Percentiles rank a stretch among this genome's conserved stretches.
Conservation (phyloP, 2,113 vertebrate genomes). For the Nematolebias whitei region DNA sequence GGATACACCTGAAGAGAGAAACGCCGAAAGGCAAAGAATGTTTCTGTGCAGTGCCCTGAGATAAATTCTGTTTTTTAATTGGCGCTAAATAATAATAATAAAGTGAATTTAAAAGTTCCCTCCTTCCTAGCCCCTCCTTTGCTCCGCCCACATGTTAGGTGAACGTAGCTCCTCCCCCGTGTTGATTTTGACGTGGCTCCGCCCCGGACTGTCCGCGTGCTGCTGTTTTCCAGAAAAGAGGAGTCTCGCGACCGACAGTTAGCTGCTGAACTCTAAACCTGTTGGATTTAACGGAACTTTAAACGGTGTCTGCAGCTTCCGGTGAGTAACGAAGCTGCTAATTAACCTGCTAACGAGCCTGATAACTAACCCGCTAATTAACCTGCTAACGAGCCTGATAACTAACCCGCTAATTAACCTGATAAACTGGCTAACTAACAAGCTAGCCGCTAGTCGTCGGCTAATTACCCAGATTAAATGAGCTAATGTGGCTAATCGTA, state of each 20-base stretch:
- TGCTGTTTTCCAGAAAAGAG: neutral
- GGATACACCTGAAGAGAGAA: too few species aligned
- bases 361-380: neutral
- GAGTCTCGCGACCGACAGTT: slow-evolving; percentile 6
- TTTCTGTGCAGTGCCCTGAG: too few species aligned
- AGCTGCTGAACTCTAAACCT: neutral
- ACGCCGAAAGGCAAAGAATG: too few species aligned
- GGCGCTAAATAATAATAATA: too few species aligned
- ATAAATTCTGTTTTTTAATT: too few species aligned
- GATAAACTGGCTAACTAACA: neutral
- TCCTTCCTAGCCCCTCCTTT: neutral
- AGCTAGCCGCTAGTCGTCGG: neutral
- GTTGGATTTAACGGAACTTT: neutral
- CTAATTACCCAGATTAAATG: neutral
- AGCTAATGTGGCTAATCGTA: neutral
- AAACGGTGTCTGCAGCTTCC: neutral
- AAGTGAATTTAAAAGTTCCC: too few species aligned
- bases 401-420: neutral
- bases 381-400: neutral
- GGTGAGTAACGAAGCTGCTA: slow-evolving; percentile 17
- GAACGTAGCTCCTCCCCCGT: slow-evolving; percentile 49
- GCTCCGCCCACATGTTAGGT: slow-evolving; percentile 37
- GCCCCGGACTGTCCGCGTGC: slow-evolving; percentile 49
- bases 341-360: neutral
- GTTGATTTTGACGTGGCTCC: slow-evolving; percentile 55